Evolutionary conservation across 2,888 invertebrate species (phyloP), one percentile per base, ranked within the genome.

Genomic region (Hirtodrosophila alboralis): DNA sequence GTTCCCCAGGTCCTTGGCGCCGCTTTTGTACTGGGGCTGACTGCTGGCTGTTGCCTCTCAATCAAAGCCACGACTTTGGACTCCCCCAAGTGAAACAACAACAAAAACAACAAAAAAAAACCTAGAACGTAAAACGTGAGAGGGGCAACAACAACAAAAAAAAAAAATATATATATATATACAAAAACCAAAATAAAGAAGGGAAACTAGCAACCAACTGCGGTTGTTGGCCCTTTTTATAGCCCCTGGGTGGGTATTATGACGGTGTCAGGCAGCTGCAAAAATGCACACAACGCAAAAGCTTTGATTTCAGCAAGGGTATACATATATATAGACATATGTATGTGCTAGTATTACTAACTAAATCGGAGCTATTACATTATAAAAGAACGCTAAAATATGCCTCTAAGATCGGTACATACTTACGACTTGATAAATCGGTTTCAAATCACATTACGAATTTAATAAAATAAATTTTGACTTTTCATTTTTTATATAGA

Each of bases 221-320:
- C 78, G 81, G 81, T 78, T 78, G 81, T 78, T 78, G 77, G 75
- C 77, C 78, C 78, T 61, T 70, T 67, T 79, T 54, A 69, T 52
- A 53, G 64, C 73, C 47, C 59, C 58, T 52, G 65, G 64, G 53
- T 48, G 64, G 51, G 47, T 52, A 69, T 69, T 69, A 64, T 59
- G 68, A 47, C 58, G 63, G 68, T 68, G 68, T 68, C 69, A 69
- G 69, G 40, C 58, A 62, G 62, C 69, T 67, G 67, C 67, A 67
- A 52, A 57, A 67, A 44, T 62, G 68, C 67, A 63, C 54, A 68
- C 48, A 68, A 30, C 34, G 43, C 57, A 47, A 59, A n/a, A 56
- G 70, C 54, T 68, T 47, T 68, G 63, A 68, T 68, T 68, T 59
- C 23, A 16, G 36, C 16, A 47, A 47, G 61, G 16, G 60, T 60